These are phyloP conservation scores for Epinotia ramella DNA, from an alignment of 2,888 invertebrate species.

Conservation along the genomic window DNA sequence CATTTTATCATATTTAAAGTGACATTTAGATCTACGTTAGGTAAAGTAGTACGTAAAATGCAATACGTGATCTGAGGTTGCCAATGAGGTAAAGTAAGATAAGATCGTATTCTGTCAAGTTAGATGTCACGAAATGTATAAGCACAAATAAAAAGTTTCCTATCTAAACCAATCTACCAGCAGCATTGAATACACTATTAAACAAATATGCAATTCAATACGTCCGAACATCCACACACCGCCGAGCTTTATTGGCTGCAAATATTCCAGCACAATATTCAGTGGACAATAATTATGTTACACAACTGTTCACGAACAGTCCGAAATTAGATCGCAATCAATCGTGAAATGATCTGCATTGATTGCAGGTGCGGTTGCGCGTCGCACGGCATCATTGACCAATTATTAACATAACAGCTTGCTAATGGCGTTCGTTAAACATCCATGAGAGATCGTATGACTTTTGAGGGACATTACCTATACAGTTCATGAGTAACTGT, in stretches of 20 bases:
- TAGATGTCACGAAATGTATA: background rate
- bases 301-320: background rate
- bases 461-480: background rate
- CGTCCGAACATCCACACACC: background rate
- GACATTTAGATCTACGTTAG: too few species aligned
- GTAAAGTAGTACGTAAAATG: too few species aligned
- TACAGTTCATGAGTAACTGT: background rate
- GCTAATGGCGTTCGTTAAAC: conserved; percentile 1
- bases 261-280: background rate
- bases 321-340: conserved; percentile 1
- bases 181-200: background rate
- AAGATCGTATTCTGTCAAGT: background rate
- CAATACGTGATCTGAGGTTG: too few species aligned
- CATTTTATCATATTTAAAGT: too few species aligned
- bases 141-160: background rate
- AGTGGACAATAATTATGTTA: background rate
- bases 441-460: background rate
- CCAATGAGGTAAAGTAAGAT: background rate
- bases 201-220: background rate
- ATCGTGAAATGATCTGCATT: conserved; percentile 1
- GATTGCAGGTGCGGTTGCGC: background rate
- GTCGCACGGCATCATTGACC: background rate
- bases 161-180: background rate
- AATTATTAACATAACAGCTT: conserved; percentile 10
- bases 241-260: conserved; percentile 1